phyloP scores from a whole-genome alignment of 1,140 invertebrate genomes.

The Drosophila busckii region DNA sequence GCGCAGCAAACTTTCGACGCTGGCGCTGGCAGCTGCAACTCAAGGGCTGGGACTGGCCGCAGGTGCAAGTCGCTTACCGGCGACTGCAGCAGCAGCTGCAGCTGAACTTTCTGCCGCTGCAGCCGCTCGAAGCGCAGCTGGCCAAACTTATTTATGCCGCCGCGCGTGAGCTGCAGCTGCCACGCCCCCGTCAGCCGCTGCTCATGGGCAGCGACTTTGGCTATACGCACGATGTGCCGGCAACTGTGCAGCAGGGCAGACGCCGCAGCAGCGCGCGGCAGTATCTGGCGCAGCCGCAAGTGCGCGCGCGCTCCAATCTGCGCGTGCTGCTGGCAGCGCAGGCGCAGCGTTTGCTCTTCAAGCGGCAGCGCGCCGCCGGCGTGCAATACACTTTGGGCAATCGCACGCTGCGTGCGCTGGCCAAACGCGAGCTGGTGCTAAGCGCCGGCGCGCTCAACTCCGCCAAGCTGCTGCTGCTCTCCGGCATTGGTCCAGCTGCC shows the following conservation, averaged over 20 bases:
- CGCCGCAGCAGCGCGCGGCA: constrained; percentile 82
- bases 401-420: background rate
- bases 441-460: constrained; percentile 81
- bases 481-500: constrained; percentile 76
- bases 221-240: constrained; percentile 76
- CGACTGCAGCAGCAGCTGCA: constrained; percentile 20
- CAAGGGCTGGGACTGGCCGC: constrained; percentile 83
- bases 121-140: constrained; percentile 75
- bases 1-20: constrained; percentile 80
- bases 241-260: constrained; percentile 80
- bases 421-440: constrained; percentile 77
- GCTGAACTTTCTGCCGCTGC: constrained; percentile 23
- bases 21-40: constrained; percentile 82
- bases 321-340: constrained; percentile 85
- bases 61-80: constrained; percentile 82
- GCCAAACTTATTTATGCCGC: constrained; percentile 61
- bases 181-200: constrained; percentile 80
- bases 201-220: constrained; percentile 79
- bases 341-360: constrained; percentile 81
- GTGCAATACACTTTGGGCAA: constrained; percentile 82
- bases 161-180: constrained; percentile 72
- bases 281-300: constrained; percentile 81
- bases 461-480: constrained; percentile 82
- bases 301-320: constrained; percentile 83
- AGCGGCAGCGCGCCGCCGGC: constrained; percentile 81